Evolutionary conservation across 2,113 vertebrate species (phyloP).

Genomic region (Uria aalge): DNA sequence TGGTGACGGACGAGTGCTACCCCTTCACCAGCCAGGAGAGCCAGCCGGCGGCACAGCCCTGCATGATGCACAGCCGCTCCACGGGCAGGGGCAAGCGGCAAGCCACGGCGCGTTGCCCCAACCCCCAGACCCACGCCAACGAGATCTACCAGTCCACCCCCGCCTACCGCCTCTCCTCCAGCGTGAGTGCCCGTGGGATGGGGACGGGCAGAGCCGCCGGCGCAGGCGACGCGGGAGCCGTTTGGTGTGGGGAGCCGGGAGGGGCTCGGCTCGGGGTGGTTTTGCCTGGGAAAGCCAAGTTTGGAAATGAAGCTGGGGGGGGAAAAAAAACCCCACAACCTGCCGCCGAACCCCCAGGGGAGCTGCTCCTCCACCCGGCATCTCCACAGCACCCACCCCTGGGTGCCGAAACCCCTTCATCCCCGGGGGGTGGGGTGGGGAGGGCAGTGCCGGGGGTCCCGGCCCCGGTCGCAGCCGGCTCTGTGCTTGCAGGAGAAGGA

Average conservation of each 20-base stretch:
- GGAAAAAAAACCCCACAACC: not conserved
- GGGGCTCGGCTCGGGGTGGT: not conserved
- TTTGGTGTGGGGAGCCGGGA: not conserved
- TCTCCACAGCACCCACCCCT: rapidly evolving
- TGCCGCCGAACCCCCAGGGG: rapidly evolving
- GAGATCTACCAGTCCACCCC: conserved; percentile 97
- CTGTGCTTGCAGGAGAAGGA: conserved; percentile 86
- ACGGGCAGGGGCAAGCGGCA: conserved; percentile 92
- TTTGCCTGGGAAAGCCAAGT: not conserved
- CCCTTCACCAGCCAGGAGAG: conserved; percentile 79
- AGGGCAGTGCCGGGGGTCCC: rapidly evolving
- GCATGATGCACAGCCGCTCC: conserved; percentile 96
- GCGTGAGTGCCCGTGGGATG: conserved; percentile 69
- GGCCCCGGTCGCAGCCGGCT: rapidly evolving
- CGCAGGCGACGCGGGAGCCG: not conserved
- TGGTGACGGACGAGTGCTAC: conserved; percentile 94
- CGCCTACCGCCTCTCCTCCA: conserved; percentile 90
- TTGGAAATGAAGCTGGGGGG: not conserved
- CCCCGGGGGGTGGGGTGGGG: not conserved
- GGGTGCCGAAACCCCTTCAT: not conserved
- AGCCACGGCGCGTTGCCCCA: conserved; percentile 90
- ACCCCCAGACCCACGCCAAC: conserved; percentile 80
- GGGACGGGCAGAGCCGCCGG: not conserved
- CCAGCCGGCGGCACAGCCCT: conserved; percentile 63
- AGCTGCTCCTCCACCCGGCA: not conserved